These are phyloP conservation scores for Spisula solida DNA, from an alignment of 2,888 invertebrate species.

Conservation along the genomic window DNA sequence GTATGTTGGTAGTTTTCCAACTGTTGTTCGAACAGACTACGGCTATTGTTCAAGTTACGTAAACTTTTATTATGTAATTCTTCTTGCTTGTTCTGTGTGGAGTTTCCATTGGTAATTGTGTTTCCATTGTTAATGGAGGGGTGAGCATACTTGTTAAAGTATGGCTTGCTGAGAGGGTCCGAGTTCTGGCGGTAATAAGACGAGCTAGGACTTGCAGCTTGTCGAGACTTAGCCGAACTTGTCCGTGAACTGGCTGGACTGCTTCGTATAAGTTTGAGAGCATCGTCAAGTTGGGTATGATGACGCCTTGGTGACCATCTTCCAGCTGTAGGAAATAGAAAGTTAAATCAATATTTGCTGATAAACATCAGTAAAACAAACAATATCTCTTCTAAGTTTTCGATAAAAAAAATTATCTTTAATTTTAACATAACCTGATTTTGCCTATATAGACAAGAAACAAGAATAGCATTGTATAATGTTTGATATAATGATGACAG, in stretches of 20 bases:
- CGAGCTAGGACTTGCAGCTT: slow-evolving; percentile 56
- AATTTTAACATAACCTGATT: too few relatives aligned
- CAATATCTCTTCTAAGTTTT: too few relatives aligned
- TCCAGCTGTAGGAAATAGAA: slow-evolving; percentile 36
- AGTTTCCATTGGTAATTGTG: slow-evolving; percentile 30
- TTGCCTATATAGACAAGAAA: too few relatives aligned
- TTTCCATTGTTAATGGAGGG: slow-evolving; percentile 60
- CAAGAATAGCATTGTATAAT: too few relatives aligned
- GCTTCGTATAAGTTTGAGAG: slow-evolving; percentile 80
- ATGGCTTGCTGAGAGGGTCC: slow-evolving; percentile 78
- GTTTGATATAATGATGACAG: too few relatives aligned
- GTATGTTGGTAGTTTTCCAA: slow-evolving; percentile 83
- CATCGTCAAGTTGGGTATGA: slow-evolving; percentile 79
- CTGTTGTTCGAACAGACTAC: slow-evolving; percentile 85
- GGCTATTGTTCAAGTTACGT: slow-evolving; percentile 82
- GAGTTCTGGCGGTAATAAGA: slow-evolving; percentile 71
- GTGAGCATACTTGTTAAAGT: slow-evolving; percentile 77
- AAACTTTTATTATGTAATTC: slow-evolving; percentile 82
- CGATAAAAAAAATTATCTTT: too few relatives aligned
- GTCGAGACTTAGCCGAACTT: slow-evolving; percentile 55
- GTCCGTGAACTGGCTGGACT: slow-evolving; percentile 72
- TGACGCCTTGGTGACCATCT: slow-evolving; percentile 66
- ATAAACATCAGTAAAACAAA: too few relatives aligned
- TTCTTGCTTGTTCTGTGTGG: slow-evolving; percentile 57
- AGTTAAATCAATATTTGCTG: not conserved